These are phyloP conservation scores for Rhyacophila brunnea DNA, from an alignment of 1,140 invertebrate genomes.

Conservation along the genomic window DNA sequence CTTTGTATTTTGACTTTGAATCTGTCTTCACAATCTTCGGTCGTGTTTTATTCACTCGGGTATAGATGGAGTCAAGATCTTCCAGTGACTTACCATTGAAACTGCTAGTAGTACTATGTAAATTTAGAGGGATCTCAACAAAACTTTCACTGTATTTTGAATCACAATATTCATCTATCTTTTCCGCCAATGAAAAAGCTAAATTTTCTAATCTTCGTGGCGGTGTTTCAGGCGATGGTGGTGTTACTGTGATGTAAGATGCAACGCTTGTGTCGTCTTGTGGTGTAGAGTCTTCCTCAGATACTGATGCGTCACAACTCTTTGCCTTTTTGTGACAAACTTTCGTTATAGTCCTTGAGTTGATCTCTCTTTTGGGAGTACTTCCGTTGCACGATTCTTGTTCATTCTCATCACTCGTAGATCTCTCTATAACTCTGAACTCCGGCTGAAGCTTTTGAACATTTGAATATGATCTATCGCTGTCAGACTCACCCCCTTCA, in stretches of 20 bases:
- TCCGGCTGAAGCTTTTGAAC: slow-evolving; percentile 37
- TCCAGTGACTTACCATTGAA: slow-evolving; percentile 33
- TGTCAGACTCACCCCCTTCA: slow-evolving; percentile 47
- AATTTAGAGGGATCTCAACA: slow-evolving; percentile 40
- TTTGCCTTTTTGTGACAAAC: background rate
- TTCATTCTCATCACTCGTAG: slow-evolving; percentile 31
- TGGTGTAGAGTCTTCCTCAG: slow-evolving; percentile 42
- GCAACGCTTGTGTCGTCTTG: slow-evolving; percentile 44
- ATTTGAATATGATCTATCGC: slow-evolving; percentile 44
- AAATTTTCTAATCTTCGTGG: slow-evolving; percentile 50
- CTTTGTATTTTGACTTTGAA: slow-evolving; percentile 22
- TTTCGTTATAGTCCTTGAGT: slow-evolving; percentile 8
- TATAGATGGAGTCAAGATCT: slow-evolving; percentile 32
- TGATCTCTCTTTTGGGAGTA: slow-evolving; percentile 2
- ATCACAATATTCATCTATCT: slow-evolving; percentile 56
- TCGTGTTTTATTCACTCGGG: slow-evolving; percentile 30
- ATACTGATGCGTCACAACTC: slow-evolving; percentile 10
- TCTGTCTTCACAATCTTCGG: slow-evolving; percentile 17
- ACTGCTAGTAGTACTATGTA: slow-evolving; percentile 38
- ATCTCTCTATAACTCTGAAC: slow-evolving; percentile 26
- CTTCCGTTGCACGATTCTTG: slow-evolving; percentile 27
- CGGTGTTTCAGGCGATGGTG: slow-evolving; percentile 49
- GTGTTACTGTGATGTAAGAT: slow-evolving; percentile 52
- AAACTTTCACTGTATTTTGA: slow-evolving; percentile 46
- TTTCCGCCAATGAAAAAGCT: slow-evolving; percentile 53